These are phyloP conservation scores for Emydura subglobosa DNA, from an alignment of 2,113 vertebrate genomes.

Conservation along the genomic window DNA sequence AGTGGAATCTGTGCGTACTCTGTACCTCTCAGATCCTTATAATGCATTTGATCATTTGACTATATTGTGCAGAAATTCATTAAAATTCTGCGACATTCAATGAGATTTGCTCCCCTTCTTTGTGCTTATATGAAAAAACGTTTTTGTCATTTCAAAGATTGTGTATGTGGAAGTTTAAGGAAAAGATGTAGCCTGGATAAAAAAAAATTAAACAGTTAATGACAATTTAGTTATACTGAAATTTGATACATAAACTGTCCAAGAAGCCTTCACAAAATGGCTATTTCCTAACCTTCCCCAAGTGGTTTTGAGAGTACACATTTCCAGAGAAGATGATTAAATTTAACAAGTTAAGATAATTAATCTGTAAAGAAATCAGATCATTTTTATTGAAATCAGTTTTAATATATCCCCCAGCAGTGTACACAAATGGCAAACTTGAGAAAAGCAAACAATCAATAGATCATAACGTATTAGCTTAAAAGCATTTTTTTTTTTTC, in stretches of 20 bases:
- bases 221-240: background rate
- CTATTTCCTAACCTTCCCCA: background rate
- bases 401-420: background rate
- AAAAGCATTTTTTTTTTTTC: background rate
- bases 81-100: background rate
- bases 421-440: background rate
- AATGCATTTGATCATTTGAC: background rate
- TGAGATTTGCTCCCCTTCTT: background rate
- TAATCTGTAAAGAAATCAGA: background rate
- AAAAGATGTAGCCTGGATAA: background rate
- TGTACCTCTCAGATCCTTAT: background rate
- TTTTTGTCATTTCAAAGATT: background rate
- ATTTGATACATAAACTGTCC: background rate
- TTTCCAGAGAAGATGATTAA: background rate
- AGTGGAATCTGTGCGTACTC: background rate
- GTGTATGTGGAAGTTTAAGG: background rate
- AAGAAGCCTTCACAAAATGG: background rate
- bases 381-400: background rate
- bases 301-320: background rate
- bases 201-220: background rate
- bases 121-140: background rate
- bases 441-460: background rate
- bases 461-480: background rate
- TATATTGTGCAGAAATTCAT: background rate
- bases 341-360: background rate